Evolutionary conservation across 30 jellyfish, hydroid and myxozoan species (phyloP), one percentile per base, ranked within the genome.

Genomic region (Haliclystus octoradiatus): DNA sequence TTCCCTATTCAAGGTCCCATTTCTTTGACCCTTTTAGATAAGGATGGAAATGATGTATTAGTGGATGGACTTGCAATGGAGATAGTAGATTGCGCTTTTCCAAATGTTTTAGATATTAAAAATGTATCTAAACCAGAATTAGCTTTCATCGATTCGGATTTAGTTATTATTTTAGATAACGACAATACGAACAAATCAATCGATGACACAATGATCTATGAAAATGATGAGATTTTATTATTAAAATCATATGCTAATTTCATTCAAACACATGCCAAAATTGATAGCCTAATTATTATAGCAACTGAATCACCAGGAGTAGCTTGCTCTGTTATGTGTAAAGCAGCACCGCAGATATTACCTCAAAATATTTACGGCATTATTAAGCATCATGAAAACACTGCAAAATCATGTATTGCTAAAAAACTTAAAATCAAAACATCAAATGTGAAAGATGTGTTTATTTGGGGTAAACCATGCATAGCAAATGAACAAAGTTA

Each of bases 381-480:
- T 35, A 70, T 94, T 3, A 64, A 96, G 26, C 53, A 62, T n/a
- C 84, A 79, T 23, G 95, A 85, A 53, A 93, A 93, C 76, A 80
- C 70, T 33, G 80, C 76, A 5, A 93, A 85, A 81, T 71, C 93
- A 57, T 61, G 52, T 2, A 57, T 93, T 31, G 99, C 99, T 1
- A 74, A 74, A 49, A 66, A 80, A 49, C 75, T 84, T 0, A 60
- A 72, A 13, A 85, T 93, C 14, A 80, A 68, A 31, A 68, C 99
- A 12, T 71, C 95, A 1, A 81, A 73, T 30, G 74, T 93, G 1
- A 40, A 60, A 33, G 70, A 70, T 50, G 81, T 84, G 51, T 35
- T 80, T 30, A 26, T 85, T 1, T 93, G 97, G 97, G 99, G 99
- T 9, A 77, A 62, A 71, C 74, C 81, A 3, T 71, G 32, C 28